Conservation (phyloP, 2,888 invertebrate genomes). For the Patella pellucida region DNA sequence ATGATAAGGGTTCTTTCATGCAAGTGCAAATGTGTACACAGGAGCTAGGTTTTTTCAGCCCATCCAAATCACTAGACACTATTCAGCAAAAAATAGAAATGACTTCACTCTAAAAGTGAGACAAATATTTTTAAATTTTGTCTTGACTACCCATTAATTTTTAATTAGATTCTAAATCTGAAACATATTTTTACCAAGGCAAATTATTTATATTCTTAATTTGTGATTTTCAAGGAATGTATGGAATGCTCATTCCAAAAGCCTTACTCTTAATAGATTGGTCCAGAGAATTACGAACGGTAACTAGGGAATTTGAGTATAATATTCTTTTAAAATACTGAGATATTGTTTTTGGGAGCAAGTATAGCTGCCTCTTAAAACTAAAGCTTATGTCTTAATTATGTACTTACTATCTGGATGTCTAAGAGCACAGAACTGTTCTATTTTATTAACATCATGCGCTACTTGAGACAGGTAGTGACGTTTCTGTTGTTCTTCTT, state of each 20-base stretch:
- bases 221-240: background rate
- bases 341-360: no score
- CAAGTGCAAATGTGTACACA: no score
- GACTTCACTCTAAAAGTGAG: background rate
- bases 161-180: no score
- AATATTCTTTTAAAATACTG: no score
- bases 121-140: no score
- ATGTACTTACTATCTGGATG: constrained; percentile 62
- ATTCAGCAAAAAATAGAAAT: background rate
- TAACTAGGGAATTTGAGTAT: background rate
- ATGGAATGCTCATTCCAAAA: background rate
- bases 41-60: no score
- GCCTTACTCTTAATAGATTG: background rate
- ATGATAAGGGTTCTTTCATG: no score
- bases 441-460: constrained; percentile 66
- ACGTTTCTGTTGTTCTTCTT: constrained; percentile 66
- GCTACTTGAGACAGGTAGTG: constrained; percentile 66
- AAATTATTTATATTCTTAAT: no score
- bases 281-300: background rate
- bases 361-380: no score
- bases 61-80: background rate
- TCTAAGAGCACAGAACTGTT: constrained; percentile 64
- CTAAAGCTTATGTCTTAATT: background rate
- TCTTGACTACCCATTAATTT: no score
- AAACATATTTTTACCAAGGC: no score